phyloP scores from a whole-genome alignment of 2,888 invertebrate species.

The Nemurella pictetii region DNA sequence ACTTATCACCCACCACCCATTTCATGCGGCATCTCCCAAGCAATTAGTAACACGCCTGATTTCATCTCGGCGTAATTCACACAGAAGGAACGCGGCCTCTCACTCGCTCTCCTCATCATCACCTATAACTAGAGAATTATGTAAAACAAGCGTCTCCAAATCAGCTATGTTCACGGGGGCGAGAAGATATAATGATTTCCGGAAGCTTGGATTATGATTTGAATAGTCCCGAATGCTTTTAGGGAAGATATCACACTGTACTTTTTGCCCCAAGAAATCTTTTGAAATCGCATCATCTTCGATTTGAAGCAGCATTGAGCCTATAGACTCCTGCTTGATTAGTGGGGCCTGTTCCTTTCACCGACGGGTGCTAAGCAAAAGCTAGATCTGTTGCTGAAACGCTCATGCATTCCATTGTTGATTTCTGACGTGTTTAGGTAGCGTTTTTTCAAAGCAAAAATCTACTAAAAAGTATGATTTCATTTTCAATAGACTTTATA shows the following conservation, averaged over 20 bases:
- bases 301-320: neutral
- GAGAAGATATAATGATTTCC: neutral
- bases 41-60: neutral
- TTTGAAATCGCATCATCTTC: neutral
- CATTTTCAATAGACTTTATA: neutral
- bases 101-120: neutral
- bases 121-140: neutral
- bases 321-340: neutral
- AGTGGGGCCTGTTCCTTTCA: neutral
- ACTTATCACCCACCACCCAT: neutral
- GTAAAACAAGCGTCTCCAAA: neutral
- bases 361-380: neutral
- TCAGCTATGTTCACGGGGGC: neutral
- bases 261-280: too few relatives aligned
- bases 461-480: neutral
- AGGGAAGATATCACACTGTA: neutral
- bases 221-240: neutral
- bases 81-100: neutral
- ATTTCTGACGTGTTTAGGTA: neutral
- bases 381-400: neutral
- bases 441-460: neutral
- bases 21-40: neutral
- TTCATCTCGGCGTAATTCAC: neutral
- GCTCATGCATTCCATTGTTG: neutral
- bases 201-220: neutral